phyloP scores from a whole-genome alignment of 2,797 vertebrate genomes.

The Lates japonicus region DNA sequence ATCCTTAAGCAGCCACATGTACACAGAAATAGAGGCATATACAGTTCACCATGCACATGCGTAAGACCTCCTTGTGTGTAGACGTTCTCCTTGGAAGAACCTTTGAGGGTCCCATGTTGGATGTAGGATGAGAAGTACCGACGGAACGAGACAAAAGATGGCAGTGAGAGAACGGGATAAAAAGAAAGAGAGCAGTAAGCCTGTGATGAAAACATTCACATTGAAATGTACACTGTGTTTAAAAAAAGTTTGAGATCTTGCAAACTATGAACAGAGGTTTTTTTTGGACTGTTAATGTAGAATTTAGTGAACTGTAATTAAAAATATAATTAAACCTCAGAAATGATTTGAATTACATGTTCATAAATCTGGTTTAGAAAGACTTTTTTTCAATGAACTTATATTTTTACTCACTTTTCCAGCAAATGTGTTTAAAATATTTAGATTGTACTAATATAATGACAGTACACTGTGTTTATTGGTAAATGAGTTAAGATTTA shows the following conservation, averaged over 20 bases:
- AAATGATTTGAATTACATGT: background rate
- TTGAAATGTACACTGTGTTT: background rate
- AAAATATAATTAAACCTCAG: background rate
- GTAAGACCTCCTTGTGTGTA: background rate
- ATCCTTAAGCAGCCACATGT: background rate
- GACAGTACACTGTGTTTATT: background rate
- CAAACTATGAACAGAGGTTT: background rate
- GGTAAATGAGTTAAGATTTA: background rate
- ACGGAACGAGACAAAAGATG: conserved; percentile 79
- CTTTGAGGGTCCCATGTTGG: background rate
- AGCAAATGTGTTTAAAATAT: background rate
- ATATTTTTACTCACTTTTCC: background rate
- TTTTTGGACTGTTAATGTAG: background rate
- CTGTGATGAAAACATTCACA: background rate
- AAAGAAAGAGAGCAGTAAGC: background rate
- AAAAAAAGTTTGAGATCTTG: conserved; percentile 8
- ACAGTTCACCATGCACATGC: background rate
- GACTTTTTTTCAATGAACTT: background rate
- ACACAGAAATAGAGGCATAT: background rate
- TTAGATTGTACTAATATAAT: background rate
- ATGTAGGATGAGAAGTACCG: background rate
- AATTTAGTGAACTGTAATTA: background rate
- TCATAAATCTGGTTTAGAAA: background rate
- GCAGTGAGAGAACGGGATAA: conserved; percentile 78
- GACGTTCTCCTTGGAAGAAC: background rate